Percentiles rank a stretch among this genome's conserved stretches.
Evolutionary conservation across 2,797 vertebrate species (phyloP).

Genomic region (Characodon lateralis): DNA sequence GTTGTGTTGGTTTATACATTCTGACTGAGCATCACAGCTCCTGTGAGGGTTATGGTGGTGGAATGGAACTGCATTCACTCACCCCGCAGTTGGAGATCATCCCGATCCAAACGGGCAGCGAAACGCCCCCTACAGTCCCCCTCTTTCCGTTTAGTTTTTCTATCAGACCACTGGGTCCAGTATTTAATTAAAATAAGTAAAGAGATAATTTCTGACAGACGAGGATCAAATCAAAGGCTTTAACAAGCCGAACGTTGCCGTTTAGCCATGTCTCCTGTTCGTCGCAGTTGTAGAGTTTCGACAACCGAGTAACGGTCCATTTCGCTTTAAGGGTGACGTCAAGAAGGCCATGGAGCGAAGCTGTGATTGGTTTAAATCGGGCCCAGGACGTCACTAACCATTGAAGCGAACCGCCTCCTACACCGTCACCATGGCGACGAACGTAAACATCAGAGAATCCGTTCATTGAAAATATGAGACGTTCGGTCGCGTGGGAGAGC

Average conservation of each 20-base stretch:
- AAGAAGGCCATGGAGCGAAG: slow-evolving; percentile 20
- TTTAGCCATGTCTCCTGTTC: slow-evolving; percentile 34
- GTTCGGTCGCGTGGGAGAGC: slow-evolving; percentile 10
- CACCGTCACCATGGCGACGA: slow-evolving; percentile 72
- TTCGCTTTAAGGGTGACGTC: slow-evolving; percentile 83
- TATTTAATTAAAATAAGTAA: not conserved
- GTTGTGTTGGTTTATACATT: not conserved
- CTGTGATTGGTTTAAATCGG: slow-evolving; percentile 67
- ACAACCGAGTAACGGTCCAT: slow-evolving; percentile 72
- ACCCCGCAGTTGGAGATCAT: slow-evolving; percentile 68
- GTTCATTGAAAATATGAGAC: slow-evolving; percentile 54
- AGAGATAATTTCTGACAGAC: not conserved
- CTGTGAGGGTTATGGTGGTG: slow-evolving; percentile 13
- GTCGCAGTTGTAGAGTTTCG: slow-evolving; percentile 61
- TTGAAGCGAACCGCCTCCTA: slow-evolving; percentile 47
- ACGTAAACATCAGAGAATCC: slow-evolving; percentile 75
- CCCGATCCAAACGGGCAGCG: slow-evolving; percentile 37
- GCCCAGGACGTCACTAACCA: slow-evolving; percentile 53
- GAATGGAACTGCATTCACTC: slow-evolving; percentile 62
- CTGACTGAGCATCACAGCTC: not conserved
- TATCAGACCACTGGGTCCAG: slow-evolving; percentile 11
- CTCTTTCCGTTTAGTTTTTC: not conserved
- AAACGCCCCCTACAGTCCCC: slow-evolving; percentile 40
- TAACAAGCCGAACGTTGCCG: slow-evolving; percentile 12
- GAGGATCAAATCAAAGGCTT: slow-evolving; percentile 1